phyloP scores from a whole-genome alignment of 1,140 invertebrate genomes.

The Galleria mellonella region DNA sequence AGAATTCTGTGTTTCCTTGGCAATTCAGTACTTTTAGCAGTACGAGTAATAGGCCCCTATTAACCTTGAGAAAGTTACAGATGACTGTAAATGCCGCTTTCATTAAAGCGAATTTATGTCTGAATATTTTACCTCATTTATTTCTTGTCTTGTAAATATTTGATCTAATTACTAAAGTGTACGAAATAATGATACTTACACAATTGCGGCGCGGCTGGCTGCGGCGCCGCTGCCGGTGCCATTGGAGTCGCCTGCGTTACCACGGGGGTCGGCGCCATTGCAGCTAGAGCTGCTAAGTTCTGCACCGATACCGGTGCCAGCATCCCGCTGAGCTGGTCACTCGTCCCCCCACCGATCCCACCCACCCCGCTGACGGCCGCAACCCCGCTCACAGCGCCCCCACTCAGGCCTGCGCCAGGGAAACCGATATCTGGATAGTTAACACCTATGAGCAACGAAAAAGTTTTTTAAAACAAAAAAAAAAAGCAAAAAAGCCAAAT shows the following conservation, averaged over 20 bases:
- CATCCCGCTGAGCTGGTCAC: slow-evolving; percentile 74
- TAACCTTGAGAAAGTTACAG: background rate
- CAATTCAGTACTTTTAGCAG: background rate
- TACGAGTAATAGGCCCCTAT: background rate
- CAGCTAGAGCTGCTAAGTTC: slow-evolving; percentile 91
- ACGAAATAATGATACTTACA: slow-evolving; percentile 48
- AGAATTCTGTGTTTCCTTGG: background rate
- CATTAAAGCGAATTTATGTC: background rate
- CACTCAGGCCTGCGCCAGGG: slow-evolving; percentile 72
- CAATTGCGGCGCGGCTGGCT: slow-evolving; percentile 67
- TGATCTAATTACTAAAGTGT: too few relatives aligned
- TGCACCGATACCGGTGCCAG: slow-evolving; percentile 90
- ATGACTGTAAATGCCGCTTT: background rate
- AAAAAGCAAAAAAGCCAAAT: too few relatives aligned
- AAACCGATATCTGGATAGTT: slow-evolving; percentile 70
- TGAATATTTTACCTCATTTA: too few relatives aligned
- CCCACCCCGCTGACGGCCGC: slow-evolving; percentile 71
- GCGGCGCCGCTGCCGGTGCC: slow-evolving; percentile 64
- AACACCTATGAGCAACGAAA: slow-evolving; percentile 41
- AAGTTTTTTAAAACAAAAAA: background rate
- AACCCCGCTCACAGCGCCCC: slow-evolving; percentile 45
- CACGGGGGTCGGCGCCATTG: slow-evolving; percentile 83
- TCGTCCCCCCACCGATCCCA: slow-evolving; percentile 44
- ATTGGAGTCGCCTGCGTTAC: slow-evolving; percentile 76
- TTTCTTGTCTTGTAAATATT: too few relatives aligned